Conservation (phyloP, 1,140 invertebrate genomes). For the Bombus pyrosoma region DNA sequence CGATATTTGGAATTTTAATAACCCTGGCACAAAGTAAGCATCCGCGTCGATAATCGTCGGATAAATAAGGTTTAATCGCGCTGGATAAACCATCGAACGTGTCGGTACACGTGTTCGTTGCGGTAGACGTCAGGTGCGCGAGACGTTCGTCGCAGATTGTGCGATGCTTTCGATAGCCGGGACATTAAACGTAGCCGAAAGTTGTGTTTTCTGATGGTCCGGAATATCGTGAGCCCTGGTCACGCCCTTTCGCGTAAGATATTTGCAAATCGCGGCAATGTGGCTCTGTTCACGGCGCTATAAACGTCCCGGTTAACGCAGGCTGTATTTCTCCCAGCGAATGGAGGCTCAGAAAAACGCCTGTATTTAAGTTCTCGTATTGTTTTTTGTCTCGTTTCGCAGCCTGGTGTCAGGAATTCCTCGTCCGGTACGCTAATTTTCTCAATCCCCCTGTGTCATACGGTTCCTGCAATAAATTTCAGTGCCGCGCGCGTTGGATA, state of each 20-base stretch:
- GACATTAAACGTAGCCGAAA: slow-evolving; percentile 56
- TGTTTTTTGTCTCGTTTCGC: slow-evolving; percentile 39
- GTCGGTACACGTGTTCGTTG: slow-evolving; percentile 28
- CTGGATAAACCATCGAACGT: slow-evolving; percentile 39
- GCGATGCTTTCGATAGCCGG: neutral
- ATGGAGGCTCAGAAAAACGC: slow-evolving; percentile 42
- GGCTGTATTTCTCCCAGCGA: slow-evolving; percentile 39
- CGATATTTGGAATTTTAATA: neutral
- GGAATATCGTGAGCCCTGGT: slow-evolving; percentile 25
- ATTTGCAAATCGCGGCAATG: slow-evolving; percentile 50
- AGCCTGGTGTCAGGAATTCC: neutral
- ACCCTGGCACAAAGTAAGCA: neutral
- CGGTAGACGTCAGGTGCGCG: slow-evolving; percentile 17
- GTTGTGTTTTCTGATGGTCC: slow-evolving; percentile 24
- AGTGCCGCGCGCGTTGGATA: neutral
- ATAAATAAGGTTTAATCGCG: slow-evolving; percentile 56
- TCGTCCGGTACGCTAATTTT: slow-evolving; percentile 17
- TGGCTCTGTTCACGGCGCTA: slow-evolving; percentile 46
- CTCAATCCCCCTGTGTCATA: neutral
- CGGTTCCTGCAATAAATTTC: neutral
- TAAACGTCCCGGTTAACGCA: slow-evolving; percentile 57
- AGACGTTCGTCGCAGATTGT: neutral
- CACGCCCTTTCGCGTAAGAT: slow-evolving; percentile 40
- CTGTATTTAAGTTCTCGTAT: slow-evolving; percentile 44
- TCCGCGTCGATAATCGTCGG: neutral